Percentiles rank a stretch among this genome's conserved stretches.
phyloP scores from a whole-genome alignment of 1,140 invertebrate genomes.

The Drosophila busckii region DNA sequence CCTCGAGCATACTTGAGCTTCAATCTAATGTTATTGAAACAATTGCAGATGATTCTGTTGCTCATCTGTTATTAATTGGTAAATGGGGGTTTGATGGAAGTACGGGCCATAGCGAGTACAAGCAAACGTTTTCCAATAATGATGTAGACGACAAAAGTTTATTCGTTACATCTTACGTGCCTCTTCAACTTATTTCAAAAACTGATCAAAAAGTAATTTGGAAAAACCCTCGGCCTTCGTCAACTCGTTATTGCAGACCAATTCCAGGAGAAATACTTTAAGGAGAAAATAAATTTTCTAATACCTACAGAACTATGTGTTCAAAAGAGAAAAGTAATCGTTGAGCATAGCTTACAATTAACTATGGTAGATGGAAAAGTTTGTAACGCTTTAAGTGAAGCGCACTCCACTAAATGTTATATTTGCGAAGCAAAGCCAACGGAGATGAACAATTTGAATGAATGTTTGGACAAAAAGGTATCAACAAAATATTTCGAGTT shows the following conservation, averaged over 20 bases:
- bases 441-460: constrained; percentile 4
- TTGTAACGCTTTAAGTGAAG: constrained; percentile 11
- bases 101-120: constrained; percentile 28
- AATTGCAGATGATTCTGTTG: constrained; percentile 4
- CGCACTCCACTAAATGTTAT: constrained; percentile 4
- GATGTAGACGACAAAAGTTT: constrained; percentile 26
- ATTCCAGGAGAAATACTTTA: constrained; percentile 11
- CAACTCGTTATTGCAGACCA: constrained; percentile 26
- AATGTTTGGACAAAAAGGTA: constrained; percentile 8
- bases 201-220: too few species aligned
- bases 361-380: constrained; percentile 46
- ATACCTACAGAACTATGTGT: constrained; percentile 3
- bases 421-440: neutral
- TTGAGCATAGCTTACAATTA: constrained; percentile 30
- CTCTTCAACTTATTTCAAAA: constrained; percentile 15
- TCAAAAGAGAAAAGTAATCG: constrained; percentile 8
- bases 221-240: too few species aligned
- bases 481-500: constrained; percentile 8
- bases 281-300: constrained; percentile 13
- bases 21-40: constrained; percentile 9
- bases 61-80: constrained; percentile 18
- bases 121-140: constrained; percentile 19
- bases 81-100: constrained; percentile 32
- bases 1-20: constrained; percentile 9
- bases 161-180: constrained; percentile 35